A percentile compares a stretch with the other conserved stretches of the same genome.
These are phyloP conservation scores for Hipposideros armiger DNA, from an alignment of 2,113 vertebrate species.

Conservation along the genomic window DNA sequence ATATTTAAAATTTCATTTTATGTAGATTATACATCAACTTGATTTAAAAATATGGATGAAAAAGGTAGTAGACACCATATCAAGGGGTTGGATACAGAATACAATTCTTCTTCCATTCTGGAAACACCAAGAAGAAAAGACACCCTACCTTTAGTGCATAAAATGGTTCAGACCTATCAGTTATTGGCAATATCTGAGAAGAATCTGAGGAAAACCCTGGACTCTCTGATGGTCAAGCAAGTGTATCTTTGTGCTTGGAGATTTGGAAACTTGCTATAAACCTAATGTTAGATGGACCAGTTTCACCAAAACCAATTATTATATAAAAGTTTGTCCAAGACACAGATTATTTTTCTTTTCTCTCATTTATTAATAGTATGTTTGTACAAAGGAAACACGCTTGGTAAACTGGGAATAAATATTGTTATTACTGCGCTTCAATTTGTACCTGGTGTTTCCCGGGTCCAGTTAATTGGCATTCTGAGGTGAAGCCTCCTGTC, in stretches of 20 bases:
- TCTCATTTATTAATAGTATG: background rate
- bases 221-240: background rate
- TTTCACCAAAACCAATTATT: background rate
- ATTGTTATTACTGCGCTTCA: background rate
- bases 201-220: background rate
- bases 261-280: background rate
- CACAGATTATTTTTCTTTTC: background rate
- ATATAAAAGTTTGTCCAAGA: background rate
- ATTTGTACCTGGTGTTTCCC: background rate
- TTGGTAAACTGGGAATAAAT: conserved; percentile 2
- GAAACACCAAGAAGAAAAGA: background rate
- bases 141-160: too few relatives aligned
- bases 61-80: background rate
- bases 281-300: background rate
- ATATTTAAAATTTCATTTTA: conserved; percentile 15
- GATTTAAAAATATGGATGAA: background rate
- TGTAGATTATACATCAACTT: background rate
- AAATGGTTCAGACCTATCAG: too few relatives aligned
- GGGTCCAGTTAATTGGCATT: conserved; percentile 57
- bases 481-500: conserved; percentile 47
- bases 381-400: background rate
- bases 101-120: background rate
- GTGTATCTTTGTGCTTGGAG: background rate
- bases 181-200: background rate
- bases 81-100: background rate